A percentile compares a stretch with the other conserved stretches of the same genome.
Conservation (phyloP, 2,113 vertebrate genomes). For the Entomyzon cyanotis region DNA sequence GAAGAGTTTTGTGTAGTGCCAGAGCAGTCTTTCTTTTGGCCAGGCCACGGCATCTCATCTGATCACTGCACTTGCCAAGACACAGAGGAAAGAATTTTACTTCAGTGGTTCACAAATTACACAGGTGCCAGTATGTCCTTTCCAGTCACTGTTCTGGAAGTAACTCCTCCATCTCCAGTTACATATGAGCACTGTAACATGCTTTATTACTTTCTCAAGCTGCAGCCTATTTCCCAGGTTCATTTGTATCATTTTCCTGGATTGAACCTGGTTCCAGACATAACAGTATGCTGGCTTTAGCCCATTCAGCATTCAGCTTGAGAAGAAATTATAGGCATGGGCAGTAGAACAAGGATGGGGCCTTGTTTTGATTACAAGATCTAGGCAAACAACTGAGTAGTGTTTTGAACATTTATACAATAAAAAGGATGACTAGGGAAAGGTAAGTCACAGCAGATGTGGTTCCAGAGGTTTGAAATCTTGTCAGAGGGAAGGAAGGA, state of each 20-base stretch:
- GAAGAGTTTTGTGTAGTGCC: neutral
- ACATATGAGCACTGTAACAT: conserved; percentile 31
- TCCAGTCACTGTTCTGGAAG: conserved; percentile 48
- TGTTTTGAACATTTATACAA: neutral
- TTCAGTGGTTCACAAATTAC: conserved; percentile 38
- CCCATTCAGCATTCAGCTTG: neutral
- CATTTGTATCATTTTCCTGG: conserved; percentile 46
- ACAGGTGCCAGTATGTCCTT: conserved; percentile 49
- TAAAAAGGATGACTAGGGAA: neutral
- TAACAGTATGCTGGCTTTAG: conserved; percentile 15
- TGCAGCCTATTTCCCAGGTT: conserved; percentile 55
- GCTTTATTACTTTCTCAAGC: conserved; percentile 45
- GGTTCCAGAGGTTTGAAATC: conserved; percentile 11
- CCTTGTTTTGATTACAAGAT: conserved; percentile 41
- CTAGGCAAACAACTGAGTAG: neutral
- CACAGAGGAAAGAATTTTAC: conserved; percentile 39
- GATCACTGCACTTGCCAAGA: conserved; percentile 30
- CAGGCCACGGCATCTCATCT: neutral
- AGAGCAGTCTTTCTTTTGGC: conserved; percentile 17
- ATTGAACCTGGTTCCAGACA: neutral
- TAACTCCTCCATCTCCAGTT: conserved; percentile 30
- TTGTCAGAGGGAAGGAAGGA: neutral
- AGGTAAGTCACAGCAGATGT: neutral
- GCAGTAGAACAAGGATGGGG: neutral
- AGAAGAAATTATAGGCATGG: conserved; percentile 1